Base-by-base conservation (phyloP, 2,888 invertebrate species). In the Chymomyza amoena region DNA sequence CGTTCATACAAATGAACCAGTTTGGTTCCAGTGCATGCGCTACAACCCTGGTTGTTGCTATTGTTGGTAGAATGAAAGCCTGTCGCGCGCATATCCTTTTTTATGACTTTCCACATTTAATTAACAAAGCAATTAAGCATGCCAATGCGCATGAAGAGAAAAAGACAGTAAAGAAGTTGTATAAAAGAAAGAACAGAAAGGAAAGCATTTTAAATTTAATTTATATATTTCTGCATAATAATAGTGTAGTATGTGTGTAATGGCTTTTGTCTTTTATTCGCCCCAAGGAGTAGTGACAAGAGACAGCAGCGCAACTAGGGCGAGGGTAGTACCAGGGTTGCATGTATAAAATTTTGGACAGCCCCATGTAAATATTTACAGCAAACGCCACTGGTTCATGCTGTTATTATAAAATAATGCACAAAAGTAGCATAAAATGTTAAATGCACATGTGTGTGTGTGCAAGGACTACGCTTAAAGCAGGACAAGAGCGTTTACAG, bases 51-150 rank as follows among this genome's bases (percentile, higher is more conserved):
- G 32, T 45, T 45, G 39, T 13, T 45, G 13, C 4, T 45, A 10
- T 13, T 45, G 39, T 45, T 10, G 2, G 39, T 45, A 13, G 3
- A 13, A 45, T 13, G 39, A 45, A 45, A 3, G 78, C 65, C 68
- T 68, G 73, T 76, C 72, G 72, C 25, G 25, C 66, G 69, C 76
- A 69, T 72, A 72, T 80, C 74, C 73, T 70, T 76, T 80, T 60
- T 63, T 81, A 67, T 75, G 81, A 77, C 78, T 81, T 75, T 78
- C 82, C 84, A 82, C 84, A 85, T 85, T 85, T 85, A 85, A 85
- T 85, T 85, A 85, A 87, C 87, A 87, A 87, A 85, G 85, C 87
- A 85, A 85, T 85, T 85, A 85, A 85, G 87, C 85, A 84, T 72
- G 70, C 72, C 77, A 70, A 74, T 68, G 73, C 18, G 25, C 15